Evolutionary conservation across 2,113 vertebrate species (phyloP).

Genomic region (Paraplagusia blochii): DNA sequence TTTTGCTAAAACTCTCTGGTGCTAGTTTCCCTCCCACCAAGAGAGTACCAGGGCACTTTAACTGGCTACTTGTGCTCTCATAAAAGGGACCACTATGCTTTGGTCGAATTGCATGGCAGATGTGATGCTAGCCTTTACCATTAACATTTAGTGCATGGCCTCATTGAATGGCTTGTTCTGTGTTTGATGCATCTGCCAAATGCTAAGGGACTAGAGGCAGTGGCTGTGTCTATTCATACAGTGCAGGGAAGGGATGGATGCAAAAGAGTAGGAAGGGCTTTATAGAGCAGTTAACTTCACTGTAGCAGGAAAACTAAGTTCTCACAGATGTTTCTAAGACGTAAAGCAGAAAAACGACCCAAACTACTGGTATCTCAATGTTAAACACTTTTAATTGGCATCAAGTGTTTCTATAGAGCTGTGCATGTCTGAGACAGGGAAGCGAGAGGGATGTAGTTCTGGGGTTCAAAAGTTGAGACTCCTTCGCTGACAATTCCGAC

Average conservation of each 20-base stretch:
- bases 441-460: neutral
- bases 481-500: too few relatives aligned
- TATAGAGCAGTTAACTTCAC: constrained; percentile 14
- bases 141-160: constrained; percentile 60
- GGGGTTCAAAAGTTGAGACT: neutral
- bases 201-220: constrained; percentile 34
- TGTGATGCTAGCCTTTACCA: constrained; percentile 64
- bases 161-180: constrained; percentile 24
- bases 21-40: constrained; percentile 15
- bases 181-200: constrained; percentile 56
- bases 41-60: constrained; percentile 51
- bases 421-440: neutral
- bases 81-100: constrained; percentile 60
- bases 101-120: constrained; percentile 55
- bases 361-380: constrained; percentile 1
- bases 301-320: constrained; percentile 34
- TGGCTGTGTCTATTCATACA: constrained; percentile 26
- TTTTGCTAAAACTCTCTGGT: constrained; percentile 35
- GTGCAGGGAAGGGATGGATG: constrained; percentile 25
- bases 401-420: neutral
- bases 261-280: constrained; percentile 29
- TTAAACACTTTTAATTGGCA: constrained; percentile 15
- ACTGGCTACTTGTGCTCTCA: constrained; percentile 65
- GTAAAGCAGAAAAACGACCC: constrained; percentile 11
- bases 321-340: constrained; percentile 41